Evolutionary conservation across 1,140 invertebrate genomes (phyloP), one percentile per base, ranked within the genome.

Genomic region (Piezodorus guildinii): DNA sequence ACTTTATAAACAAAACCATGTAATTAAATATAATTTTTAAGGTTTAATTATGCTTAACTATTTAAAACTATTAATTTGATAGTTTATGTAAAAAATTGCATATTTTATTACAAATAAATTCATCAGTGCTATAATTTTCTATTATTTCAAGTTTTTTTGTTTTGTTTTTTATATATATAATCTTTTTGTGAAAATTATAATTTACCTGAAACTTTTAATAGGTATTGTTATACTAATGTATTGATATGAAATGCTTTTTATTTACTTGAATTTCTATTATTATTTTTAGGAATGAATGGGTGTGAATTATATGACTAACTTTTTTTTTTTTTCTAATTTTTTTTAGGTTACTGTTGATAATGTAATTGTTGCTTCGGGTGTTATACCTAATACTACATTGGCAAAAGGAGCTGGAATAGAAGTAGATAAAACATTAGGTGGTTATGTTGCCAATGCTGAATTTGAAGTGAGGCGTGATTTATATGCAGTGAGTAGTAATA

Each of bases 391-490:
- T 69, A 85, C 84, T 12, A 80, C 90, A 1, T 72, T 98, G 30
- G 92, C 91, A 0, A 72, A 79, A 69, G 74, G 78, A 8, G 90
- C 92, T 2, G 80, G 80, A 56, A 76, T 98, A 60, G 93, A 98
- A 78, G 72, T 87, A 5, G 90, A 97, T 76, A 73, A 79, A 0
- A 78, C 82, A 19, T 77, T 84, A 68, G 94, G 94, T 16, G 95
- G 95, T 4, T 95, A 85, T 72, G 73, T 90, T 21, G 94, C 96
- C 0, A 97, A 98, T 76, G 85, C 93, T 0, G 94, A 97, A 77
- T 74, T 98, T 54, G 84, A 91, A 76, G 93, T 93, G 0, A 79
- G 90, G 68, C 84, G 81, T 6, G 85, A 94, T 78, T 72, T 97
- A 0, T 98, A 90, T 82, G 87, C 91, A 68, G 58, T 60, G 34